Base-by-base conservation (phyloP, 2,797 vertebrate genomes). In the Enteromius fasciolatus region DNA sequence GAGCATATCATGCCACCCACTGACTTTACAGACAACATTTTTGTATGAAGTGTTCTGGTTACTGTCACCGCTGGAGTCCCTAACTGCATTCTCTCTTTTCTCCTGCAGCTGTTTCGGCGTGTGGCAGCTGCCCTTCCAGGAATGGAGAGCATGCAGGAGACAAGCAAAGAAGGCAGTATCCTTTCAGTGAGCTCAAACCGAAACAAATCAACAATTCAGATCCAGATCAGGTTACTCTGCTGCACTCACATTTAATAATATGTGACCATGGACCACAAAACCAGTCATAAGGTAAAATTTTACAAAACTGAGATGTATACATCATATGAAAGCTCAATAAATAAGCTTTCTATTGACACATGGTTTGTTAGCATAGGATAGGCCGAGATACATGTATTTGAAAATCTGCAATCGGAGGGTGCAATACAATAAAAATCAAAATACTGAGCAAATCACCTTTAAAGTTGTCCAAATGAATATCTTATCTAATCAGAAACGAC, bases 111-210 rank as follows among this genome's bases (percentile, higher is more conserved):
- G 88, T 98, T 98, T 87, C 96, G 97, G 63, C 95, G 96, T 39
- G 97, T 98, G 89, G 97, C 97, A 0, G 96, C 97, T 0, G 96
- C 97, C 84, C 94, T 98, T 76, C 97, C 97, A 0, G 97, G 97
- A 36, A 98, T 98, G 96, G 97, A 97, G 90, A 96, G 95, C 72
- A 95, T 96, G 91, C 96, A 97, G 89, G 97, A 98, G 90, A 94
- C 96, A 10, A 96, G 95, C 94, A 97, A 97, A 96, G 96, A 97
- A 91, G 97, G 96, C 75, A 98, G 97, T 97, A 98, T 98, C 97
- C 96, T 98, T 95, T 96, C 87, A 85, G 31, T 52, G 57, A 72
- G 39, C 73, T 67, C n/a, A 75, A 36, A 36, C 33, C 5, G 33
- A 41, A 57, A 25, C 57, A 20, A 61, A 20, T 59, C 52, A 59